Conservation (phyloP, 2,797 vertebrate species). For the Neopelma chrysocephalum region DNA sequence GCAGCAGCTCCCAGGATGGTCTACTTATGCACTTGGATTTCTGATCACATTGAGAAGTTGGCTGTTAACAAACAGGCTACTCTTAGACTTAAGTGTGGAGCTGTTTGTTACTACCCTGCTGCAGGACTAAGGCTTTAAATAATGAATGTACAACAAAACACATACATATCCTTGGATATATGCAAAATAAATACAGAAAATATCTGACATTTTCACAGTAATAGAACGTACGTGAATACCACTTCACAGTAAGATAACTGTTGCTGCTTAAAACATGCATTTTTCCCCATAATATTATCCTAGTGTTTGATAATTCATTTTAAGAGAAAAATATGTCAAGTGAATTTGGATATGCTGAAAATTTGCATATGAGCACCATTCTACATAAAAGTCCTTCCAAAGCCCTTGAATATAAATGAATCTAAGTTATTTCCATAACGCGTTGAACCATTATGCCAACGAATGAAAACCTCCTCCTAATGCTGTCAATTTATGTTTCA, state of each 20-base stretch:
- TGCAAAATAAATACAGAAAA: slow-evolving; percentile 33
- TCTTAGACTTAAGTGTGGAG: not conserved
- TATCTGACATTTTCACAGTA: not conserved
- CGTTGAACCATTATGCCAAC: not conserved
- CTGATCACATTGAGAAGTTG: not conserved
- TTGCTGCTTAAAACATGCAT: slow-evolving; percentile 1
- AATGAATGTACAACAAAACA: not conserved
- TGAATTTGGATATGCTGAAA: slow-evolving; percentile 28
- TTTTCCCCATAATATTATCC: not conserved
- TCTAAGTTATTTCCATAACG: slow-evolving; percentile 40
- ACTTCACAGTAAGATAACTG: not conserved
- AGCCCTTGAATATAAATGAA: slow-evolving; percentile 56
- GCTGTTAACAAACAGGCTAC: not conserved
- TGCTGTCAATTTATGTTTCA: slow-evolving; percentile 43
- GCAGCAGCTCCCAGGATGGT: not conserved
- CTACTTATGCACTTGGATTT: not conserved
- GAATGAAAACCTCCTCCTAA: slow-evolving; percentile 40
- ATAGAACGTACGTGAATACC: not conserved
- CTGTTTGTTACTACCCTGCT: not conserved
- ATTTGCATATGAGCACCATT: slow-evolving; percentile 41
- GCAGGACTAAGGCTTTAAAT: not conserved
- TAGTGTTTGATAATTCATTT: slow-evolving; percentile 29
- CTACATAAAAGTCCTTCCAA: slow-evolving; percentile 49
- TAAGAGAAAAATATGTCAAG: slow-evolving; percentile 50
- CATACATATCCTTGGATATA: not conserved